phyloP scores from a whole-genome alignment of 2,113 vertebrate genomes.

The Mesoclemmys tuberculata region DNA sequence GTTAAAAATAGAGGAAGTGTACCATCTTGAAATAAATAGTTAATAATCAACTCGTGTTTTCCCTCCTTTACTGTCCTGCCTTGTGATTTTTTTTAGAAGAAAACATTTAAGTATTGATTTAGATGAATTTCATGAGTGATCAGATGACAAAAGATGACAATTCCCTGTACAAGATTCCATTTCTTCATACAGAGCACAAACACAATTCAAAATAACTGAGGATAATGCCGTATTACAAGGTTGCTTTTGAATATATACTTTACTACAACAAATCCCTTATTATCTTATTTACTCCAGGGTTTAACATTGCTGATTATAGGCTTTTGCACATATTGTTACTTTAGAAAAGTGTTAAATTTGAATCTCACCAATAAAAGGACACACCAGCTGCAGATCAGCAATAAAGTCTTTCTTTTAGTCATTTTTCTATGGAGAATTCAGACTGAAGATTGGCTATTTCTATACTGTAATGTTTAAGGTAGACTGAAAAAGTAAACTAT shows the following conservation, averaged over 20 bases:
- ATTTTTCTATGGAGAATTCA: neutral
- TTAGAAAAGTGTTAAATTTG: slow-evolving; percentile 35
- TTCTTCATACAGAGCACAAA: slow-evolving; percentile 23
- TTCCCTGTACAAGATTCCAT: slow-evolving; percentile 34
- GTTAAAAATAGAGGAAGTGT: neutral
- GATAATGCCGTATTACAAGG: slow-evolving; percentile 11
- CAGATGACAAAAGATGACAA: slow-evolving; percentile 1
- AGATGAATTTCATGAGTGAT: slow-evolving; percentile 17
- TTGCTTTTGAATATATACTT: slow-evolving; percentile 41
- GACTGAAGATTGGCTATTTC: neutral
- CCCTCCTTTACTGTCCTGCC: neutral
- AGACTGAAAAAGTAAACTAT: neutral
- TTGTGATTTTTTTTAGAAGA: neutral
- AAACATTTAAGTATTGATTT: neutral
- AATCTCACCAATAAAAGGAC: slow-evolving; percentile 37
- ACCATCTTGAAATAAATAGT: slow-evolving; percentile 40
- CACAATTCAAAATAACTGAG: slow-evolving; percentile 13
- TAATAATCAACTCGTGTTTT: neutral
- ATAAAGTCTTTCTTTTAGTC: slow-evolving; percentile 32
- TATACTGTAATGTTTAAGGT: slow-evolving; percentile 21
- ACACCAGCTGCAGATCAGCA: neutral
- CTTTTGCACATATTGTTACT: slow-evolving; percentile 49
- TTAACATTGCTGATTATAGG: slow-evolving; percentile 38
- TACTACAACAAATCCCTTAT: slow-evolving; percentile 20
- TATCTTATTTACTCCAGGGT: slow-evolving; percentile 36